phyloP scores from a whole-genome alignment of 2,888 invertebrate species.

The Stramonita haemastoma region DNA sequence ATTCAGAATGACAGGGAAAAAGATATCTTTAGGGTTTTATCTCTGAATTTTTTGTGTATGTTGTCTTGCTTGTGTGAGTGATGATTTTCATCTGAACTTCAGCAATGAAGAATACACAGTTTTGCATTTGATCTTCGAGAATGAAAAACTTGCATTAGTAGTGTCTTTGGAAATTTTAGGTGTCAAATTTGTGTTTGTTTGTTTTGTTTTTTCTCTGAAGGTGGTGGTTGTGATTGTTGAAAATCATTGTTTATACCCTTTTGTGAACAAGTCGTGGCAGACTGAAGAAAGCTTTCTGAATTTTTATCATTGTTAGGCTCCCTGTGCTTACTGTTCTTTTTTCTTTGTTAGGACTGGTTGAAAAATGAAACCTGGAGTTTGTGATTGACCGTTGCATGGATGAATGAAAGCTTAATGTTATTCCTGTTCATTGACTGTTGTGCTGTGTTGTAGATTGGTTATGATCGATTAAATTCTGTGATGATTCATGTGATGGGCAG shows the following conservation, averaged over 20 bases:
- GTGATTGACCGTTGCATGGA: background rate
- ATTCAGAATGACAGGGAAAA: no score
- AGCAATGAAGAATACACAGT: no score
- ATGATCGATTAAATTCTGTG: background rate
- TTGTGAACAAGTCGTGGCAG: no score
- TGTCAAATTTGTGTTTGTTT: background rate
- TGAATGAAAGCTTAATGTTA: background rate
- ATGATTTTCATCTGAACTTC: no score
- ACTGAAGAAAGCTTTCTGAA: background rate
- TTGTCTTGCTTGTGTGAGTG: no score
- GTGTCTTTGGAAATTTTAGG: no score
- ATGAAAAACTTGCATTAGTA: background rate
- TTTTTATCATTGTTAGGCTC: background rate
- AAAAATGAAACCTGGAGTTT: background rate
- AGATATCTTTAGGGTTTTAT: no score
- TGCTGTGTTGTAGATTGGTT: background rate
- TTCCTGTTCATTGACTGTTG: background rate
- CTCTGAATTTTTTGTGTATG: no score
- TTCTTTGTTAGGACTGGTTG: background rate
- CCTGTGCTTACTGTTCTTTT: background rate
- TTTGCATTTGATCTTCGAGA: no score
- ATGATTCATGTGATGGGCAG: background rate
- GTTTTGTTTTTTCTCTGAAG: background rate
- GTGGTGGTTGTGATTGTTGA: background rate
- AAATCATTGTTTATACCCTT: no score